Conservation (phyloP, 1,140 invertebrate genomes). For the Dysdera silvatica region DNA sequence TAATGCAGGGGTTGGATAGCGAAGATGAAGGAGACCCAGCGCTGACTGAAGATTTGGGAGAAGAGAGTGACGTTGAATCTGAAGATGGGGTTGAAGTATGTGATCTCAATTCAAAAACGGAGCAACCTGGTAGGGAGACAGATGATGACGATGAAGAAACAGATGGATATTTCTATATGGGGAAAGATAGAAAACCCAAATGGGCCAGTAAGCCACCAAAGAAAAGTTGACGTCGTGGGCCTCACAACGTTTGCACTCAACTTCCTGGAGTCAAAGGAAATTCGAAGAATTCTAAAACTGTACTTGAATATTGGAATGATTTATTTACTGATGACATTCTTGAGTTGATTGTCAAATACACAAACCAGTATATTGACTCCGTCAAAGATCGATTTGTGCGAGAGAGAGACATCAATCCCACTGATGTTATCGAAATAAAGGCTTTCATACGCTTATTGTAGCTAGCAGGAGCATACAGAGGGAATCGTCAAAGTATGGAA, state of each 20-base stretch:
- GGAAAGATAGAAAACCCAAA: neutral
- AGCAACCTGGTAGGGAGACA: neutral
- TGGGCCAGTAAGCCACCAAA: neutral
- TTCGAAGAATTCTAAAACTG: neutral
- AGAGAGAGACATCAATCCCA: conserved; percentile 4
- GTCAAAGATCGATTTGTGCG: conserved; percentile 7
- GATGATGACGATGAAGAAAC: neutral
- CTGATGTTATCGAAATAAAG: conserved; percentile 14
- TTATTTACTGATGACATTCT: conserved; percentile 4
- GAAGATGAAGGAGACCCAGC: too few species aligned
- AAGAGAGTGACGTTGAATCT: too few species aligned
- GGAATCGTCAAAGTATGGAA: neutral
- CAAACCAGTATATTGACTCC: conserved; percentile 17
- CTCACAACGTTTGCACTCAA: neutral
- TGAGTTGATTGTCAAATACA: conserved; percentile 1
- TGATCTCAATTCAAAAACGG: neutral
- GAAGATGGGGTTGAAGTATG: neutral
- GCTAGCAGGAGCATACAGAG: conserved; percentile 7
- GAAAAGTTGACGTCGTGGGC: neutral
- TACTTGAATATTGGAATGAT: neutral
- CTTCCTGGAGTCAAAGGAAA: conserved; percentile 8
- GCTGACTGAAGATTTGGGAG: too few species aligned
- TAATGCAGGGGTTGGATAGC: too few species aligned
- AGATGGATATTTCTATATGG: neutral
- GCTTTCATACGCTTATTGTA: conserved; percentile 27